A percentile compares a stretch with the other conserved stretches of the same genome.
Evolutionary conservation across 2,888 invertebrate genomes (phyloP).

Genomic region (Caenorhabditis imperialis): DNA sequence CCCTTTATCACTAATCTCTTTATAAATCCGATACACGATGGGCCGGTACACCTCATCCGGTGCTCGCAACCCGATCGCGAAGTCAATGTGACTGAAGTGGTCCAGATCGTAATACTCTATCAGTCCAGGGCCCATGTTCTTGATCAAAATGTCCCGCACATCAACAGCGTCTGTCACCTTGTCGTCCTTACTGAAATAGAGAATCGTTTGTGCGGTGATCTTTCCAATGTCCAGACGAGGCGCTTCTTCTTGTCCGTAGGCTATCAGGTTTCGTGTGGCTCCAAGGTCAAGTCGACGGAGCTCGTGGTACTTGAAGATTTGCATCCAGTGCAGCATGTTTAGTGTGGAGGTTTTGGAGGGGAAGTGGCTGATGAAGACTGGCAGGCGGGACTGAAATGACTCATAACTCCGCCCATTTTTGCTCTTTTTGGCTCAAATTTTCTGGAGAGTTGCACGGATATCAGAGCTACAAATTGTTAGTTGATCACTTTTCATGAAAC

Average conservation of each 20-base stretch:
- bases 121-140: slow-evolving; percentile 45
- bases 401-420: too few species aligned
- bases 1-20: slow-evolving; percentile 29
- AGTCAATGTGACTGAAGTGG: slow-evolving; percentile 55
- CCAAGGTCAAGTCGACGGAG: slow-evolving; percentile 43
- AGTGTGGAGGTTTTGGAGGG: slow-evolving; percentile 45
- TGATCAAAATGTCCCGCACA: slow-evolving; percentile 31
- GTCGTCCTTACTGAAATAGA: slow-evolving; percentile 50
- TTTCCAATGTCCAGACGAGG: slow-evolving; percentile 44
- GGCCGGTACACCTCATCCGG: slow-evolving; percentile 53
- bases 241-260: slow-evolving; percentile 42
- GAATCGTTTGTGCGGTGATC: slow-evolving; percentile 45
- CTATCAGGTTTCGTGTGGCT: slow-evolving; percentile 17
- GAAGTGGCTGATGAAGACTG: slow-evolving; percentile 36
- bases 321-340: slow-evolving; percentile 53
- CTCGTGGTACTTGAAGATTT: slow-evolving; percentile 52
- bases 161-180: slow-evolving; percentile 36
- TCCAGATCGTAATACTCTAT: slow-evolving; percentile 39
- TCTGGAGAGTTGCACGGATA: too few species aligned
- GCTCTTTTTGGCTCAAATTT: too few species aligned
- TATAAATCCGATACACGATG: slow-evolving; percentile 49
- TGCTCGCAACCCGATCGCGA: slow-evolving; percentile 50
- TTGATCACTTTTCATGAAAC: too few species aligned
- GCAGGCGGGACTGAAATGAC: slow-evolving; percentile 44
- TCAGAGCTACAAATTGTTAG: too few species aligned